Evolutionary conservation across 1,140 invertebrate species (phyloP), one percentile per base, ranked within the genome.

Genomic region (Penaeus japonicus): DNA sequence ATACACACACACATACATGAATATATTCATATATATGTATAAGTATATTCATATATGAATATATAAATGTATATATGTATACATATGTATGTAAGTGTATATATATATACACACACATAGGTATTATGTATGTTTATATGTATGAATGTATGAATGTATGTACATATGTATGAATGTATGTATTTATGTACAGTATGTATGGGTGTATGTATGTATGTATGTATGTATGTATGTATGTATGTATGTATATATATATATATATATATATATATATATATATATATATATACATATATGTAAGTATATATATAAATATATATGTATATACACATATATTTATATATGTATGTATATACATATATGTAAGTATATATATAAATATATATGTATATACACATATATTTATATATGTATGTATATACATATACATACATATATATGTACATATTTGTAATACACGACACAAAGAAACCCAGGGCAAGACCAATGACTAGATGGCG

Each of bases 121-220:
- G 12, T 24, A n/a, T n/a, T 81, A 59, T 82, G 30, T 82, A 59
- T 82, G n/a, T 83, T 10, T 83, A 39, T 83, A 70, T 83, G 27
- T 83, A 39, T 83, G 27, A 65, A 39, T 83, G 47, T 83, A 39
- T 83, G 27, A 65, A n/a, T 83, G n/a, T n/a, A 7, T 73, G n/a
- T 73, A 18, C 27, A 2, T 73, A 18, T 24, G n/a, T 73, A 18
- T 73, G n/a, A 17, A 27, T 73, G 18, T 27, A 27, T 2, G 18
- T 27, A 27, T 73, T 10, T 73, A 27, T 73, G 32, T 70, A n/a
- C n/a, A n/a, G 2, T 73, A 73, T 73, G 32, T 73, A 73, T 70
- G 30, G 0, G 30, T 70, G 30, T 70, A n/a, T n/a, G 30, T 70
- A 30, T 2, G 1, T 70, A 22, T 70, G 62, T 70, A 1, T 70